A percentile compares a stretch with the other conserved stretches of the same genome.
These are phyloP conservation scores for Microplitis manilae DNA, from an alignment of 2,888 invertebrate species.

Conservation along the genomic window DNA sequence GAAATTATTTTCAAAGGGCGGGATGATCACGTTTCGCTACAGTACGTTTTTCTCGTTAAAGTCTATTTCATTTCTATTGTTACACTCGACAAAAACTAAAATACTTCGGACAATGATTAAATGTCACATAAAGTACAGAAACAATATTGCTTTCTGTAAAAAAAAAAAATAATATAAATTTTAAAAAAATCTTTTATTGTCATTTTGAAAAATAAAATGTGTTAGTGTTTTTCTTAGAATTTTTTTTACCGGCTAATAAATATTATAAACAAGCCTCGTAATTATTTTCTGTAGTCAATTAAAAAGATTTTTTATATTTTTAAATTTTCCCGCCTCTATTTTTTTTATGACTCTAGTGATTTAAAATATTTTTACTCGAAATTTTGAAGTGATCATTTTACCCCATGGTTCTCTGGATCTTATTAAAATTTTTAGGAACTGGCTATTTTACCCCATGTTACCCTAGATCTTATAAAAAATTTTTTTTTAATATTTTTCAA, in stretches of 20 bases:
- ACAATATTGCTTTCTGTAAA: slow-evolving; percentile 55
- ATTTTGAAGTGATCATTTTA: too few species aligned
- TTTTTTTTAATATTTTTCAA: too few species aligned
- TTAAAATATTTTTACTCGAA: too few species aligned
- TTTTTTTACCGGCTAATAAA: slow-evolving; percentile 38
- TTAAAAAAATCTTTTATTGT: slow-evolving; percentile 31
- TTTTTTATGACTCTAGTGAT: too few species aligned
- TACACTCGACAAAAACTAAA: slow-evolving; percentile 21
- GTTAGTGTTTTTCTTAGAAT: not conserved
- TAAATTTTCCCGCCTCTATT: not conserved
- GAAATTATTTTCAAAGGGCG: not conserved
- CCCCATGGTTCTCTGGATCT: too few species aligned
- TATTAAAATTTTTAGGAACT: too few species aligned
- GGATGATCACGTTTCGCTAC: not conserved
- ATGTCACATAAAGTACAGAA: slow-evolving; percentile 66
- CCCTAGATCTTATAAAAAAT: too few species aligned
- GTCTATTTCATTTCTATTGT: slow-evolving; percentile 2
- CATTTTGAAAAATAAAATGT: not conserved
- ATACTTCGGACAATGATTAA: slow-evolving; percentile 52
- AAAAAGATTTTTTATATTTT: not conserved
- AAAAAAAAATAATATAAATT: slow-evolving; percentile 33
- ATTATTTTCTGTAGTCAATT: not conserved
- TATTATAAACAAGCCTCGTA: not conserved
- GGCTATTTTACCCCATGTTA: too few species aligned
- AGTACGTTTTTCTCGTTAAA: slow-evolving; percentile 1